phyloP scores from a whole-genome alignment of 2,888 invertebrate species.

The Lomographa bimaculata region DNA sequence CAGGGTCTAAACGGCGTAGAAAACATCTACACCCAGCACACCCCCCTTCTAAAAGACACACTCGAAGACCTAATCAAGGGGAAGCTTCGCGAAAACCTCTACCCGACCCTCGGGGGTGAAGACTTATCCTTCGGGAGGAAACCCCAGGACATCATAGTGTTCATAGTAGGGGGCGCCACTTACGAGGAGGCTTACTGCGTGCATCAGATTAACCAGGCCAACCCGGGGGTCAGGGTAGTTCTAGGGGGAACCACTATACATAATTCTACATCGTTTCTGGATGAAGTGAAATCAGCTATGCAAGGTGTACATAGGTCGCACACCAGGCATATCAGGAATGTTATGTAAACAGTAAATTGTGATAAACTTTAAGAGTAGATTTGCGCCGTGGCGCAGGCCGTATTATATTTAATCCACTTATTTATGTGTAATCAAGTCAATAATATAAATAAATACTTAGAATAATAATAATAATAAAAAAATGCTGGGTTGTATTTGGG shows the following conservation, averaged over 20 bases:
- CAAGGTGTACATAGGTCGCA: constrained; percentile 86
- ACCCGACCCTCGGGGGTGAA: constrained; percentile 91
- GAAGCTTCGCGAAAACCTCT: constrained; percentile 92
- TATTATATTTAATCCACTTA: neutral
- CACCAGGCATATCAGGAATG: constrained; percentile 79
- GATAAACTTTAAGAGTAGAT: too few relatives aligned
- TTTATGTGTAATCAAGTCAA: too few relatives aligned
- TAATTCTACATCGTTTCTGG: constrained; percentile 92
- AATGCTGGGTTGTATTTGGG: too few relatives aligned
- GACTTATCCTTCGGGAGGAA: constrained; percentile 78
- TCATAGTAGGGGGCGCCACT: constrained; percentile 97
- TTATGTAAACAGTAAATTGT: constrained; percentile 36
- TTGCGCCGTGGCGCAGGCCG: too few relatives aligned
- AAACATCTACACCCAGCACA: constrained; percentile 99
- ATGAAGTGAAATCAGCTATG: constrained; percentile 88
- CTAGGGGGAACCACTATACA: constrained; percentile 97
- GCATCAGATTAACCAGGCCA: constrained; percentile 87
- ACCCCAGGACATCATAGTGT: constrained; percentile 97
- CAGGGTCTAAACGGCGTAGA: constrained; percentile 97
- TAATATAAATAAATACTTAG: too few relatives aligned
- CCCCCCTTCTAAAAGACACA: constrained; percentile 94
- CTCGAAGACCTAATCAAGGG: constrained; percentile 96
- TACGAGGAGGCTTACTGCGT: constrained; percentile 97
- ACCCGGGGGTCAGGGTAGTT: constrained; percentile 89
- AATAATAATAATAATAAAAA: too few relatives aligned